Evolutionary conservation across 2,888 invertebrate genomes (phyloP).

Genomic region (Marasmarcha lunaedactyla): DNA sequence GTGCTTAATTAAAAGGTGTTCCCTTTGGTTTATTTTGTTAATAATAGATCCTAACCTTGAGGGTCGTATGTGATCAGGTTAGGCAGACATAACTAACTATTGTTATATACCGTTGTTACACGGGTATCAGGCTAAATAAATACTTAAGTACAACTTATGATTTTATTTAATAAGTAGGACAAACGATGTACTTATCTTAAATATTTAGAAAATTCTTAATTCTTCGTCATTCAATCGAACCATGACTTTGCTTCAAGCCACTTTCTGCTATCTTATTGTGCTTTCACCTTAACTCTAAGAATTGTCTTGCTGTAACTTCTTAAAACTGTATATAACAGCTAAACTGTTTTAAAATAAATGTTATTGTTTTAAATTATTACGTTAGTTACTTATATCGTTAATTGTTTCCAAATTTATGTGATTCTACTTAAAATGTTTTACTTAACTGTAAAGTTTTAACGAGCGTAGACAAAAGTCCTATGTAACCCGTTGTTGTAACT

Average conservation of each 20-base stretch:
- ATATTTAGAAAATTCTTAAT: background rate
- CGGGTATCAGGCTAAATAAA: background rate
- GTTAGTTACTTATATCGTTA: no score
- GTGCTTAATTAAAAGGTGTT: conserved; percentile 65
- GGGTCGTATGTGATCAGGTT: conserved; percentile 35
- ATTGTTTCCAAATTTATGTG: no score
- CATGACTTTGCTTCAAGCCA: conserved; percentile 52
- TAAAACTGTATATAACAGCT: no score
- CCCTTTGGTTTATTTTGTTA: conserved; percentile 32
- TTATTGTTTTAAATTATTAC: no score
- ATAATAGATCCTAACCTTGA: conserved; percentile 13
- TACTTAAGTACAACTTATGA: background rate
- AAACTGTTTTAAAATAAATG: no score
- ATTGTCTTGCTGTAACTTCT: no score
- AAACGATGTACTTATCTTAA: background rate
- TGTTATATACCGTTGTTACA: conserved; percentile 25
- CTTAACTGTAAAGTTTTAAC: no score
- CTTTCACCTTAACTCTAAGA: conserved; percentile 34
- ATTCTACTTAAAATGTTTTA: no score
- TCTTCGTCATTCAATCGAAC: conserved; percentile 34
- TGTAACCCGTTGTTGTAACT: conserved; percentile 13
- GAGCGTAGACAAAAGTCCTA: no score
- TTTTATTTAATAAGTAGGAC: background rate
- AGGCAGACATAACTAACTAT: conserved; percentile 21
- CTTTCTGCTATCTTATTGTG: conserved; percentile 39